Evolutionary conservation across 2,888 invertebrate species (phyloP).

Genomic region (Plebejus anna): DNA sequence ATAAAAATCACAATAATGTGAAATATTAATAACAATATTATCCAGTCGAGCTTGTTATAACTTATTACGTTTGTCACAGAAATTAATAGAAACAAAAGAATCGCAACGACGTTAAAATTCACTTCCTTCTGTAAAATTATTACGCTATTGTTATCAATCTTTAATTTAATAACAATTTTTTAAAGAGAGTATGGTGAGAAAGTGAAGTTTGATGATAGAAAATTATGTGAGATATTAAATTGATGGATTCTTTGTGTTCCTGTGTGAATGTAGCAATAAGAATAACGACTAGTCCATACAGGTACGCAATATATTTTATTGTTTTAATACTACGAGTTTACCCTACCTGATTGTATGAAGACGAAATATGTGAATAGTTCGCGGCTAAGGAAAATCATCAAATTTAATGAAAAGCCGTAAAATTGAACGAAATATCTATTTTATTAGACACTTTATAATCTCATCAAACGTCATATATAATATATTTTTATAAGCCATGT

Average conservation of each 20-base stretch:
- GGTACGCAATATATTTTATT: neutral
- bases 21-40: neutral
- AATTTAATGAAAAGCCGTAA: too few relatives aligned
- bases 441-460: too few relatives aligned
- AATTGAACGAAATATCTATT: too few relatives aligned
- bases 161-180: neutral
- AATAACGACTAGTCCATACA: neutral
- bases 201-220: constrained; percentile 3
- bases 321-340: neutral
- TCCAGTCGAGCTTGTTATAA: neutral
- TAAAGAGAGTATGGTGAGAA: neutral
- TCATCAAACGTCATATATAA: too few relatives aligned
- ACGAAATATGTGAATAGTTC: too few relatives aligned
- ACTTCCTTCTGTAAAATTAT: neutral
- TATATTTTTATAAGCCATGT: neutral
- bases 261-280: constrained; percentile 3
- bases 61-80: neutral
- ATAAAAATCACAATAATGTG: neutral
- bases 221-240: neutral
- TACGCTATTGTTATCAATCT: constrained; percentile 7
- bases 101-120: neutral
- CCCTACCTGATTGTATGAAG: too few relatives aligned
- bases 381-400: neutral
- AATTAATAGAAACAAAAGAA: neutral
- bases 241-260: constrained; percentile 10